Base-by-base conservation (phyloP, 2,888 invertebrate species). In the Mamestra brassicae region DNA sequence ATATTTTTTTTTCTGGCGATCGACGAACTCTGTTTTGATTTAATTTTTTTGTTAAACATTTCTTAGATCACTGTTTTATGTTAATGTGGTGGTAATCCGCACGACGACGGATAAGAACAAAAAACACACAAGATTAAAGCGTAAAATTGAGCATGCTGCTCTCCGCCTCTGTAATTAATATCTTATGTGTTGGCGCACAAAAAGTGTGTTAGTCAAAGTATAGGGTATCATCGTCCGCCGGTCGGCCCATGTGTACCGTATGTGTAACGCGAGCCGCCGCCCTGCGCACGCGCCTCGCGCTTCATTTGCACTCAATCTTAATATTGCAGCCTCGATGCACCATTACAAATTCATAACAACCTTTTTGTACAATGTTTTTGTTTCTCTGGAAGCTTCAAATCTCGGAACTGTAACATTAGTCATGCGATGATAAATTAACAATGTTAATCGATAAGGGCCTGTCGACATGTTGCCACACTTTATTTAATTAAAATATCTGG, bases 271-370 rank as follows among this genome's bases (percentile, higher is more conserved):
- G 93, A 95, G 89, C 89, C 87, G 90, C 89, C 89, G 90, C 87
- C 78, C 77, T 84, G 91, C 90, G 94, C 95, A 93, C 96, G 95
- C 94, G 95, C 94, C 93, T 90, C 90, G 86, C 93, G 95, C 91
- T 83, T 91, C 95, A 95, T 96, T 95, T 95, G 90, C 95, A 92
- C 91, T 93, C 94, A 95, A 95, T 95, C 95, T 95, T 95, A 95
- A 95, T 95, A 95, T 93, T 92, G 93, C 94, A 94, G 90, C 86
- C 86, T 89, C 83, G 90, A 95, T 95, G 96, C 96, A 93, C 91
- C 95, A 96, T 96, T 96, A 93, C 91, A 87, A 88, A 92, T 92
- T 91, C 90, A 96, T 94, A 96, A 94, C 90, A 91, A 85, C 87
- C 87, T 89, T 89, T 89, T 93, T 93, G 92, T 89, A 85, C 76